A percentile compares a stretch with the other conserved stretches of the same genome.
Conservation (phyloP, 2,113 vertebrate genomes). For the Ornithorhynchus anatinus region DNA sequence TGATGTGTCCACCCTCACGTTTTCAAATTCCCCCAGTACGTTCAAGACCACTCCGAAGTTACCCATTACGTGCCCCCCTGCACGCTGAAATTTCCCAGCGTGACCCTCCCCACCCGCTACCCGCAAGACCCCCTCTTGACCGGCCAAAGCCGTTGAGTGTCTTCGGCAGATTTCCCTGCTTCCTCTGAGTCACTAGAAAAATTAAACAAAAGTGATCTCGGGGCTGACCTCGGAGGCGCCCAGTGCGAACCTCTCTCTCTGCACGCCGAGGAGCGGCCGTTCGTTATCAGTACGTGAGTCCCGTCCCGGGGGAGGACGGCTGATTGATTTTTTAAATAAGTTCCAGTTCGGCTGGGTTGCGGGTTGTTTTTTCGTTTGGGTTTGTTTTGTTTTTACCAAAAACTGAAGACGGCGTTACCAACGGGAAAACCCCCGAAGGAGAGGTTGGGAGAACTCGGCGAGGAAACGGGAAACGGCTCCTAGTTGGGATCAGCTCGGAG, state of each 20-base stretch:
- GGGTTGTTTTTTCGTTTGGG: conserved; percentile 6
- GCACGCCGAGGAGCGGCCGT: not conserved
- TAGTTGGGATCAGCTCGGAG: not conserved
- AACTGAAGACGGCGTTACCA: conserved; percentile 39
- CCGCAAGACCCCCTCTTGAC: conserved; percentile 45
- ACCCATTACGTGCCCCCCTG: not conserved
- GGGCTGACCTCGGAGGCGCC: conserved; percentile 6
- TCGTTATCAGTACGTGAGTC: conserved; percentile 6
- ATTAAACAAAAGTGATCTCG: conserved; percentile 25
- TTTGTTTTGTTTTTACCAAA: conserved; percentile 31
- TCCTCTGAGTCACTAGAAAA: conserved; percentile 42
- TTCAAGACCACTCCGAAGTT: no score
- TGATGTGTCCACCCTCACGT: no score
- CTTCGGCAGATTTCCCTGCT: conserved; percentile 51
- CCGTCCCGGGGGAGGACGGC: conserved; percentile 6
- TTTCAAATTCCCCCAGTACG: no score
- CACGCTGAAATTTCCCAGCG: not conserved
- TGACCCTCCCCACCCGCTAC: conserved; percentile 16
- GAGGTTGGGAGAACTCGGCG: conserved; percentile 14
- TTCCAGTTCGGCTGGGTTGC: no score
- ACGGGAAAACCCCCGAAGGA: conserved; percentile 25
- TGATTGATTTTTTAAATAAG: conserved; percentile 31
- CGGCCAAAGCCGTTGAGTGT: conserved; percentile 44
- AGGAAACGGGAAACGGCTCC: not conserved
- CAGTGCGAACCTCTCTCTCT: not conserved